Conservation (phyloP, 92 coral and sea anemone species). For the Zoanthus sansibaricus region DNA sequence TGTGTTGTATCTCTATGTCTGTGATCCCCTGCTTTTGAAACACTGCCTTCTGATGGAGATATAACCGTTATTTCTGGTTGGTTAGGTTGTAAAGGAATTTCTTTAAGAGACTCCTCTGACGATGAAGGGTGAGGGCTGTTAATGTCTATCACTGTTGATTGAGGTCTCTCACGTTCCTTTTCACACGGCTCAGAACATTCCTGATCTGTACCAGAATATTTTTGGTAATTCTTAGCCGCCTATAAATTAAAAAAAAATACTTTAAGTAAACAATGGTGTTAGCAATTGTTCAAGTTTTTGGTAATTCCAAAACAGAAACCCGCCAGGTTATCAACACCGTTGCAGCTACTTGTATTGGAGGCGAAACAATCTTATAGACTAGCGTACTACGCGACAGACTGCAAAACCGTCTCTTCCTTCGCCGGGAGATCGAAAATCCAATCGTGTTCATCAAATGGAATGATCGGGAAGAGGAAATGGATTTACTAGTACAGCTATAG, state of each 20-base stretch:
- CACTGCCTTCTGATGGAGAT: background rate
- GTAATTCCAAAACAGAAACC: no score
- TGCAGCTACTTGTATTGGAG: no score
- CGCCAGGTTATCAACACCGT: no score
- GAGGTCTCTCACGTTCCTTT: background rate
- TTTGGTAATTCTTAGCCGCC: conserved; percentile 41
- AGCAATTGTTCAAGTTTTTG: no score
- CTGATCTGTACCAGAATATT: conserved; percentile 26
- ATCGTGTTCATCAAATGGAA: no score
- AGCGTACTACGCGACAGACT: no score
- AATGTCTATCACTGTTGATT: conserved; percentile 13
- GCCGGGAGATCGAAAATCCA: no score
- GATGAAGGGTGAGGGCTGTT: conserved; percentile 30
- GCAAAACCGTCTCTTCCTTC: no score
- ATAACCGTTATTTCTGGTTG: background rate
- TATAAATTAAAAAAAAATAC: background rate
- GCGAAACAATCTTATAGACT: no score
- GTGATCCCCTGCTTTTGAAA: background rate
- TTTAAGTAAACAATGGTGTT: no score
- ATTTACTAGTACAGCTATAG: no score
- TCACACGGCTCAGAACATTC: background rate
- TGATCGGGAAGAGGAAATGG: no score
- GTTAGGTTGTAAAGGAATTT: conserved; percentile 19
- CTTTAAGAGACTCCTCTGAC: conserved; percentile 44
- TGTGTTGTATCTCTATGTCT: background rate